A percentile compares a stretch with the other conserved stretches of the same genome.
These are phyloP conservation scores for Lagenorhynchus albirostris DNA, from an alignment of 2,113 vertebrate genomes.

Conservation along the genomic window DNA sequence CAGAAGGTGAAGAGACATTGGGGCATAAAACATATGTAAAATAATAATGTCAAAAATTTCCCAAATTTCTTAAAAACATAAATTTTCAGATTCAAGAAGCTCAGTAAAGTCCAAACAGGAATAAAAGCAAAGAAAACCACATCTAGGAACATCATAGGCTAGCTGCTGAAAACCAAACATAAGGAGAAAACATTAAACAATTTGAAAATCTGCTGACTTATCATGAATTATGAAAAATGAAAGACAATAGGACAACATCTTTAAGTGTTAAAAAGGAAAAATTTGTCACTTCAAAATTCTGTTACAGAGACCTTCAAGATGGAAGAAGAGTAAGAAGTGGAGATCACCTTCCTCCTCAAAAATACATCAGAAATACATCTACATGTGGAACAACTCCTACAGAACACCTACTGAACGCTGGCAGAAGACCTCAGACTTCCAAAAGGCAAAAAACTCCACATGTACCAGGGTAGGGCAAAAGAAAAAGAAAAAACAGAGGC, in stretches of 20 bases:
- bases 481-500: no score
- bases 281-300: neutral
- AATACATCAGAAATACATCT: no score
- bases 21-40: neutral
- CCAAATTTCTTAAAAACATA: no score
- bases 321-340: no score
- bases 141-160: neutral
- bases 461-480: no score
- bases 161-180: neutral
- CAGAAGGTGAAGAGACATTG: neutral
- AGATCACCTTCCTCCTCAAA: no score
- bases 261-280: neutral
- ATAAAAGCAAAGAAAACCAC: neutral
- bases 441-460: no score
- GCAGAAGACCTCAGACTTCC: no score
- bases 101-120: neutral
- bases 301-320: no score
- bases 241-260: neutral
- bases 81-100: neutral
- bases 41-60: neutral
- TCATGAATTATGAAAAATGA: neutral
- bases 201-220: neutral
- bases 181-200: neutral
- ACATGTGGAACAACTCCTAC: no score
- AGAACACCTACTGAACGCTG: no score